Conservation (phyloP, 1,140 invertebrate species). For the Diuraphis noxia region DNA sequence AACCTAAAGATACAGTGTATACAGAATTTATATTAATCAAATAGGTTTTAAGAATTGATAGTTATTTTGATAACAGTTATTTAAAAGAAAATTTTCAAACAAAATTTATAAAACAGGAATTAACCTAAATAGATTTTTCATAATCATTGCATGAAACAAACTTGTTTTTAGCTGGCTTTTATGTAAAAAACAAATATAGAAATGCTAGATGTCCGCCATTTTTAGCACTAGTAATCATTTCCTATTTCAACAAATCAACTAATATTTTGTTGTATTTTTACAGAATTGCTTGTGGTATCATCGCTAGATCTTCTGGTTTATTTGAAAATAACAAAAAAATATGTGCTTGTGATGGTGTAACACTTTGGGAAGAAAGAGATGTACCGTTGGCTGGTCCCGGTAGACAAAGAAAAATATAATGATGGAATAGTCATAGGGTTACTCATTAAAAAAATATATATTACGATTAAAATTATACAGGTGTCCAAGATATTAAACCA, state of each 20-base stretch:
- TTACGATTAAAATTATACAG: background rate
- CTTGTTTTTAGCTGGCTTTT: background rate
- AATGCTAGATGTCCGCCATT: background rate
- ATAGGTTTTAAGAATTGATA: too few relatives aligned
- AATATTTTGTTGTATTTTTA: background rate
- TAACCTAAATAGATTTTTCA: too few relatives aligned
- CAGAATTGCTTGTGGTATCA: constrained; percentile 77
- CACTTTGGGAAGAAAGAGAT: constrained; percentile 77
- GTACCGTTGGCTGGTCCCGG: constrained; percentile 56
- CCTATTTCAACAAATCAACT: background rate
- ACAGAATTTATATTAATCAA: background rate
- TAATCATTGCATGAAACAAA: background rate
- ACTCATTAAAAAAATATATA: background rate
- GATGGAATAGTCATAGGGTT: background rate
- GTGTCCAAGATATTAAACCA: background rate
- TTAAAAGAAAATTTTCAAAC: background rate
- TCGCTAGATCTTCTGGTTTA: constrained; percentile 78
- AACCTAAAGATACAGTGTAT: background rate
- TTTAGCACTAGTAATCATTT: background rate
- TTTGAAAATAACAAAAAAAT: constrained; percentile 80
- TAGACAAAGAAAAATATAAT: constrained; percentile 38
- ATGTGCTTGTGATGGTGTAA: constrained; percentile 79
- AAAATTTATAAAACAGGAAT: background rate
- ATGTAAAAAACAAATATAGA: background rate
- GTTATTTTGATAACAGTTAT: too few relatives aligned